Conservation (phyloP, 2,113 vertebrate species). For the Cyanoramphus novaezelandiae region DNA sequence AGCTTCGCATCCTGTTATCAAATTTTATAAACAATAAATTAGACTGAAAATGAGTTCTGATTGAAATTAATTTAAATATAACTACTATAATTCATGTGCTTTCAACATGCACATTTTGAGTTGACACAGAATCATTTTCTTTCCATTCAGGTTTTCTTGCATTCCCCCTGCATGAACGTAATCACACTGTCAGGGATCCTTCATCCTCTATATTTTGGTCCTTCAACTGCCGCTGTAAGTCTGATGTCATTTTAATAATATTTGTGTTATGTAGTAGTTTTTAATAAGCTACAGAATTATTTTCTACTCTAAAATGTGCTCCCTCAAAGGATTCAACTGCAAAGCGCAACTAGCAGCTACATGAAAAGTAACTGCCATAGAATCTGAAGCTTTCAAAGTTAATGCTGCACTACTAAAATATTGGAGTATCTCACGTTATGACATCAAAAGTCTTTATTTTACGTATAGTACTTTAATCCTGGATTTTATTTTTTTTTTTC, state of each 20-base stretch:
- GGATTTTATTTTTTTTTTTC: not conserved
- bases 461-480: not conserved
- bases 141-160: not conserved
- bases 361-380: not conserved
- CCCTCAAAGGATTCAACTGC: not conserved
- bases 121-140: not conserved
- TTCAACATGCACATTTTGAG: not conserved
- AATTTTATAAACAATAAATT: not conserved
- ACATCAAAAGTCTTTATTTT: not conserved
- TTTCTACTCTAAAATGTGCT: not conserved
- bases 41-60: not conserved
- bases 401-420: not conserved
- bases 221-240: not conserved
- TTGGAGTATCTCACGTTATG: not conserved
- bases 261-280: not conserved
- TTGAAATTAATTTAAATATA: not conserved
- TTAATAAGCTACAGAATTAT: not conserved
- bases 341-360: not conserved
- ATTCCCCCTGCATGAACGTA: not conserved
- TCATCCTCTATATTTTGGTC: not conserved
- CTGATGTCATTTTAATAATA: constrained; percentile 4
- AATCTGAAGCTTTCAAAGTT: not conserved
- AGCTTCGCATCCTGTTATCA: not conserved
- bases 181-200: not conserved
- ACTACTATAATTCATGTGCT: not conserved